Base-by-base conservation (phyloP, 1,140 invertebrate species). In the Zaprionus camerounensis region DNA sequence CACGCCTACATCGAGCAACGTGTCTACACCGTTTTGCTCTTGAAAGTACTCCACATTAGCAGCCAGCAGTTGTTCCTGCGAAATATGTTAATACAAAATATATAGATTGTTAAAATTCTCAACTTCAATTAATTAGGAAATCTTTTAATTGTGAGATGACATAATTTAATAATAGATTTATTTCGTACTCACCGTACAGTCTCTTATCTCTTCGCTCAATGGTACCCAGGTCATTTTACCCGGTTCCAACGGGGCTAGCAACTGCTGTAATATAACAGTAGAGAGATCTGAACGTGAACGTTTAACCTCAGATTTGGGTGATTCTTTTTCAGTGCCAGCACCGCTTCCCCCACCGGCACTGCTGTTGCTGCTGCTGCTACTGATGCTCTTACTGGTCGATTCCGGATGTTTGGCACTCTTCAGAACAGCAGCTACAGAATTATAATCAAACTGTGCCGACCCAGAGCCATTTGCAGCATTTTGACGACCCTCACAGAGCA, bases 191-290 rank as follows among this genome's bases (percentile, higher is more conserved):
- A 92, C 88, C 5, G 92, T 82, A 70, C 84, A 93, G 75, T 84
- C 92, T 41, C 76, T 85, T 57, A 85, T 62, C 53, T 92, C 91
- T 58, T 93, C 86, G 70, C 84, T 92, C n/a, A 92, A 65, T 34
- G 92, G 91, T 24, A 86, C 81, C 92, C 92, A 93, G 9, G 81
- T 81, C 74, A 88, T 82, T 74, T 90, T 93, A n/a, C 91, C 82
- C 3, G 82, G 74, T 64, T 92, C 87, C 44, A 96, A 80, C 0
- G 95, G 95, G 73, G 95, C 94, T 22, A 95, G 94, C 46, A 96
- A 82, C 75, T 96, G 95, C 81, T 96, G 95, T 15, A 96, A 92
- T 74, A 96, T 96, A 41, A 94, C 94, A 5, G 93, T 93, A 0
- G 95, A 95, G 20, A 96, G 91, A 92, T 96, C 95, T 9, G 93